Percentiles rank a stretch among this genome's conserved stretches.
These are phyloP conservation scores for Amblyopsis rosae DNA, from an alignment of 2,113 vertebrate species.

Conservation along the genomic window DNA sequence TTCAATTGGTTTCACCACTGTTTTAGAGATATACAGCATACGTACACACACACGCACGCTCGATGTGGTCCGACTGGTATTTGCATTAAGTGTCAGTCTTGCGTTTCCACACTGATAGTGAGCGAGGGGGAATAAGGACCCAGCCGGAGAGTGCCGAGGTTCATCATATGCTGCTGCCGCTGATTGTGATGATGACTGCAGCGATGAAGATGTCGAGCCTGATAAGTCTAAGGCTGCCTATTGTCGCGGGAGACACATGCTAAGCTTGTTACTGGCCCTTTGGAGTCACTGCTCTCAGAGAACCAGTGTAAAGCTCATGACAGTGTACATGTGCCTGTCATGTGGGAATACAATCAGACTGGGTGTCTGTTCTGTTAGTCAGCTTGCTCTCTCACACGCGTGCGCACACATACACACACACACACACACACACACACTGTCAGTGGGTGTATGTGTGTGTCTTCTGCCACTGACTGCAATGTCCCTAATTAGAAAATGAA, in stretches of 20 bases:
- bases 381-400: constrained; percentile 48
- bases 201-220: constrained; percentile 60
- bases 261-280: constrained; percentile 76
- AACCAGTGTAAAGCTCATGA: constrained; percentile 69
- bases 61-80: background rate
- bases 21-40: too few species aligned
- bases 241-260: constrained; percentile 69
- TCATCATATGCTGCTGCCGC: constrained; percentile 49
- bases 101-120: constrained; percentile 16
- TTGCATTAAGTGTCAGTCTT: background rate
- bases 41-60: too few species aligned
- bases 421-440: constrained; percentile 9
- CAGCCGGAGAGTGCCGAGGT: constrained; percentile 60
- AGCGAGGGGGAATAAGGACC: constrained; percentile 18
- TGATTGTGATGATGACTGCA: constrained; percentile 58
- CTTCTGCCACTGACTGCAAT: constrained; percentile 7
- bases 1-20: too few species aligned
- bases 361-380: constrained; percentile 64
- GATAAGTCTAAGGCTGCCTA: constrained; percentile 68
- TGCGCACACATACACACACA: constrained; percentile 15
- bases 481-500: constrained; percentile 4
- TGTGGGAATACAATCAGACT: constrained; percentile 65
- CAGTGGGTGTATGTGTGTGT: constrained; percentile 8
- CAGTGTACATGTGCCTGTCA: constrained; percentile 57
- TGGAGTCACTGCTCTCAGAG: constrained; percentile 62